Base-by-base conservation (phyloP, 2,797 vertebrate species). In the Myripristis jacobus region DNA sequence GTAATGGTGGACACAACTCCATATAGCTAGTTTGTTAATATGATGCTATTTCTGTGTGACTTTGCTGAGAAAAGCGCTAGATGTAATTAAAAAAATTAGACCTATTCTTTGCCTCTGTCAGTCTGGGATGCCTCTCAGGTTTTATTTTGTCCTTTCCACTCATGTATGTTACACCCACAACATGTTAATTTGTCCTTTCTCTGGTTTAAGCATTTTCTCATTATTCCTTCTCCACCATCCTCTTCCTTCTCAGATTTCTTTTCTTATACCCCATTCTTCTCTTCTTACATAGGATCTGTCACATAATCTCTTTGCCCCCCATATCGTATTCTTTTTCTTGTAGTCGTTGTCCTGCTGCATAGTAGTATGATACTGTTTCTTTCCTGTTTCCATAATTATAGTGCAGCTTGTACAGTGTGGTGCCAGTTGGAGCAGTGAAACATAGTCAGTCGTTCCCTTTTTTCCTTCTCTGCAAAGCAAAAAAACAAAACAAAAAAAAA, bases 321-420 rank as follows among this genome's bases (percentile, higher is more conserved):
- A 54, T 27, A 12, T 41, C 59, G 43, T 27, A 46, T 79, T 78
- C 36, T 34, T 19, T 70, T 18, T 41, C 68, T 57, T 59, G 24
- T 53, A 27, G 21, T 64, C n/a, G n/a, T n/a, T n/a, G n/a, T n/a
- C n/a, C n/a, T n/a, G n/a, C n/a, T n/a, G n/a, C n/a, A n/a, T n/a
- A n/a, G 68, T 58, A 80, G 60, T 69, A 73, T 65, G 41, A 73
- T 54, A 57, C 48, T 73, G 46, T 82, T 77, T 76, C 73, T 80
- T 79, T 63, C 36, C 60, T 66, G 54, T 78, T 69, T 77, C 79
- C 25, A 50, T 80, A 88, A 86, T 74, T 77, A 77, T 57, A 67
- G 51, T 66, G 43, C 24, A 38, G 51, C 66, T 80, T 78, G 34
- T 67, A 19, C 29, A 51, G 24, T 50, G 44, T 24, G 3, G 16